Evolutionary conservation across 2,113 vertebrate genomes (phyloP).

Genomic region (Leptobrachium leishanense): DNA sequence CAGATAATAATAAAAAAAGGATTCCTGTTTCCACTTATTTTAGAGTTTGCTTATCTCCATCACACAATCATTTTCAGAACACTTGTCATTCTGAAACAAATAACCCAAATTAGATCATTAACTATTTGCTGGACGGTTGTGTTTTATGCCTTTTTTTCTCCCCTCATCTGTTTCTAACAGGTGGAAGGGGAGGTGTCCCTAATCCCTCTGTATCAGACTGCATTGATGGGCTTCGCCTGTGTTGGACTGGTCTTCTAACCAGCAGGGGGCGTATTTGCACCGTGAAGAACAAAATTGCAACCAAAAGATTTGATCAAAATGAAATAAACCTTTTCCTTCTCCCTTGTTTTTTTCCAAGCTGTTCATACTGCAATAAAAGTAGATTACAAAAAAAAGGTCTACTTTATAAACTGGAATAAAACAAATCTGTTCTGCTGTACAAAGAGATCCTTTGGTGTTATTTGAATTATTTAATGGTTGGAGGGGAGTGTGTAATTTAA

Average conservation of each 20-base stretch:
- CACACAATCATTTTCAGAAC: neutral
- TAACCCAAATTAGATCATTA: no score
- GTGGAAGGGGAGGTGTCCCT: slow-evolving; percentile 1
- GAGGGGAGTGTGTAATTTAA: slow-evolving; percentile 7
- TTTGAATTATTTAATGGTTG: slow-evolving; percentile 11
- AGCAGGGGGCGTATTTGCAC: slow-evolving; percentile 66
- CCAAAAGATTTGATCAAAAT: slow-evolving; percentile 14
- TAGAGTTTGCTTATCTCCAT: no score
- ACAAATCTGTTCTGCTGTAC: slow-evolving; percentile 1
- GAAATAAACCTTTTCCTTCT: neutral
- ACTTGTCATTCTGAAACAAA: no score
- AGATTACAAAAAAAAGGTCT: slow-evolving; percentile 39
- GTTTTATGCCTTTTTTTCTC: neutral
- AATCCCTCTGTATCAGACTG: neutral
- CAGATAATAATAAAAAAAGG: no score
- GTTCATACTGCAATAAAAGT: slow-evolving; percentile 16
- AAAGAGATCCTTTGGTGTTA: neutral
- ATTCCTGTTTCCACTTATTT: no score
- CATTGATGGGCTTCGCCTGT: neutral
- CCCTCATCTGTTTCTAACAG: slow-evolving; percentile 3
- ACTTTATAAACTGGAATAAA: slow-evolving; percentile 26
- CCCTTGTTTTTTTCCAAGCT: neutral
- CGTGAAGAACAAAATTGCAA: slow-evolving; percentile 27
- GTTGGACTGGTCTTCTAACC: slow-evolving; percentile 49
- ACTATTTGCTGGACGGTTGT: neutral